A percentile compares a stretch with the other conserved stretches of the same genome.
Conservation (phyloP, 1,140 invertebrate genomes). For the Ostrea denselamellosa region DNA sequence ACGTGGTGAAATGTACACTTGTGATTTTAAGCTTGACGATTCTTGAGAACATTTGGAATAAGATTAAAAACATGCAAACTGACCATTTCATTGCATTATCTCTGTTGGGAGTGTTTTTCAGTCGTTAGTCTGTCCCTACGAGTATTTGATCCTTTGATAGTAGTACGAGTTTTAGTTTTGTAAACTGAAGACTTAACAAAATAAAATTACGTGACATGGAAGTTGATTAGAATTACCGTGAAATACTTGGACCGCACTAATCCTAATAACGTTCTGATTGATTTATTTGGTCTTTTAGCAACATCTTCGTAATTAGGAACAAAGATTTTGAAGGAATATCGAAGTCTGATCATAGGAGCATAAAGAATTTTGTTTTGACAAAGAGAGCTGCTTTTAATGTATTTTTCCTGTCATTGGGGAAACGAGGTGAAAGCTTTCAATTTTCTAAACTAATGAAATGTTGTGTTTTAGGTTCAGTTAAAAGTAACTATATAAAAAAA, state of each 20-base stretch:
- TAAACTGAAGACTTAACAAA: background rate
- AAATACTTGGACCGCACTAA: background rate
- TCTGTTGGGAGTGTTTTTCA: too few species aligned
- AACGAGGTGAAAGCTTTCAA: background rate
- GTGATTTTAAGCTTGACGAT: too few species aligned
- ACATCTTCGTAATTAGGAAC: constrained; percentile 3
- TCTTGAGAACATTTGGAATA: too few species aligned
- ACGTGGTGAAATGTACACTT: too few species aligned
- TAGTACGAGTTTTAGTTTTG: too few species aligned
- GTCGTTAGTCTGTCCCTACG: too few species aligned
- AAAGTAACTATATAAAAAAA: background rate
- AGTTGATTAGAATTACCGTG: background rate
- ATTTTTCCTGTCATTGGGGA: background rate
- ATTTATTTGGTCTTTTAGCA: constrained; percentile 30
- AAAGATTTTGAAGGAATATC: background rate
- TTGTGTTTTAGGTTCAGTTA: background rate
- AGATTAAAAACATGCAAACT: too few species aligned
- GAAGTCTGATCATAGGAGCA: background rate
- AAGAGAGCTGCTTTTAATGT: constrained; percentile 18
- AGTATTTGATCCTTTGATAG: too few species aligned
- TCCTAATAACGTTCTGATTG: background rate
- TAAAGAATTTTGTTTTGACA: background rate
- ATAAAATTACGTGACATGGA: background rate
- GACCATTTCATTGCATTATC: too few species aligned
- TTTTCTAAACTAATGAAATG: constrained; percentile 13